These are phyloP conservation scores for Alitta virens DNA, from an alignment of 2,888 invertebrate genomes.

Conservation along the genomic window DNA sequence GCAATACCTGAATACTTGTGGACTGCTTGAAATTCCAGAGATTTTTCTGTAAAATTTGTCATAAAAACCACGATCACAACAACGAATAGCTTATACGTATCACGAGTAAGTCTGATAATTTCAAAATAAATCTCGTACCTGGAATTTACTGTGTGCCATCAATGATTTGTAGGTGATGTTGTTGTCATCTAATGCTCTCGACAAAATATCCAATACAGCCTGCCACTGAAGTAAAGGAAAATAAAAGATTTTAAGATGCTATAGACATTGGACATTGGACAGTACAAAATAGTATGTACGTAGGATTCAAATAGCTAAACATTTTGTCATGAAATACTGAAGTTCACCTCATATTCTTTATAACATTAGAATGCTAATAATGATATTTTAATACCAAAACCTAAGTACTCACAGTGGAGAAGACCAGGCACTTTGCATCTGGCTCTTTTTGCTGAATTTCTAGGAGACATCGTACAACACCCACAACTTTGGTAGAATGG, in stretches of 20 bases:
- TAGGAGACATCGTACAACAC: constrained; percentile 64
- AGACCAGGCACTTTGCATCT: constrained; percentile 69
- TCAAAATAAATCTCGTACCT: constrained; percentile 39
- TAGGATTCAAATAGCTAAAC: too few species aligned
- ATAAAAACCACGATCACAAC: too few species aligned
- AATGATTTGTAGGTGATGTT: constrained; percentile 56
- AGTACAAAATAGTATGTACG: too few species aligned
- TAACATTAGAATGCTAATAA: too few species aligned
- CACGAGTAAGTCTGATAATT: too few species aligned
- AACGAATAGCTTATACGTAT: too few species aligned
- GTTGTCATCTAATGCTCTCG: constrained; percentile 63
- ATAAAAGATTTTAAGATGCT: too few species aligned
- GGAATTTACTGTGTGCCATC: constrained; percentile 54
- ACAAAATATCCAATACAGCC: constrained; percentile 60
- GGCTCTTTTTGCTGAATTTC: constrained; percentile 62
- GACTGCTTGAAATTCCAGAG: constrained; percentile 48
- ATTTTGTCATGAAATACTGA: too few species aligned
- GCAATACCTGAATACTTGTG: constrained; percentile 58
- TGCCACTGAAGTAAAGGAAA: too few species aligned
- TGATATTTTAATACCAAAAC: too few species aligned
- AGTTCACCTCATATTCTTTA: too few species aligned
- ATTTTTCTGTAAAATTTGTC: constrained; percentile 36
- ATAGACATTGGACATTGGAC: too few species aligned
- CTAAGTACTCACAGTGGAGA: constrained; percentile 62
- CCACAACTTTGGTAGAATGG: constrained; percentile 71